Evolutionary conservation across 2,888 invertebrate species (phyloP).

Genomic region (Drosophila formosana): DNA sequence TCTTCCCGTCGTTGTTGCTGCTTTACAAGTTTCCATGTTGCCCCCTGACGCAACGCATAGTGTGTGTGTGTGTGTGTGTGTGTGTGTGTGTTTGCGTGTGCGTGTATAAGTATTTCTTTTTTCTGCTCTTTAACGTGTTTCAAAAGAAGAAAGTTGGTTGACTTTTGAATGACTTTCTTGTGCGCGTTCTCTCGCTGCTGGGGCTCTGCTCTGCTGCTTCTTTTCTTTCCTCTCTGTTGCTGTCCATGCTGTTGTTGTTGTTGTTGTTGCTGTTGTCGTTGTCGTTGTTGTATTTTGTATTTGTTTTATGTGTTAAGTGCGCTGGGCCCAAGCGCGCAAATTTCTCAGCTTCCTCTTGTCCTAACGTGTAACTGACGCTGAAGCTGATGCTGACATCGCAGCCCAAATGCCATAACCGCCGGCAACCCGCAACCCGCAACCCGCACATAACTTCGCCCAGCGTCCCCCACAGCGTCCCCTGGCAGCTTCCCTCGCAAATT

Average conservation of each 20-base stretch:
- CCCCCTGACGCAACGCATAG: constrained; percentile 25
- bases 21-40: constrained; percentile 38
- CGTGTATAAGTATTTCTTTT: constrained; percentile 42
- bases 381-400: constrained; percentile 65
- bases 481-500: constrained; percentile 29
- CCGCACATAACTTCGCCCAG: background rate
- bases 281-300: constrained; percentile 45
- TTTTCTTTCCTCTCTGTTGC: background rate
- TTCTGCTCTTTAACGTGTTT: constrained; percentile 75
- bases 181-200: constrained; percentile 30
- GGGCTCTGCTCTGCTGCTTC: constrained; percentile 22
- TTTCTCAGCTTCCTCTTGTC: constrained; percentile 40
- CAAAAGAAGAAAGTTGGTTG: constrained; percentile 84
- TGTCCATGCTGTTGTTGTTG: constrained; percentile 9
- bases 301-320: constrained; percentile 83
- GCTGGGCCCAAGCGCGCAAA: constrained; percentile 75
- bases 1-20: constrained; percentile 18
- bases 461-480: background rate
- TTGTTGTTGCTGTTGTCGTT: constrained; percentile 18
- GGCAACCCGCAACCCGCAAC: constrained; percentile 15
- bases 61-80: constrained; percentile 8
- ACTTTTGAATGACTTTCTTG: constrained; percentile 84
- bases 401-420: constrained; percentile 33
- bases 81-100: constrained; percentile 23
- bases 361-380: constrained; percentile 57